Evolutionary conservation across 2,888 invertebrate genomes (phyloP).

Genomic region (Caenorhabditis virilis): DNA sequence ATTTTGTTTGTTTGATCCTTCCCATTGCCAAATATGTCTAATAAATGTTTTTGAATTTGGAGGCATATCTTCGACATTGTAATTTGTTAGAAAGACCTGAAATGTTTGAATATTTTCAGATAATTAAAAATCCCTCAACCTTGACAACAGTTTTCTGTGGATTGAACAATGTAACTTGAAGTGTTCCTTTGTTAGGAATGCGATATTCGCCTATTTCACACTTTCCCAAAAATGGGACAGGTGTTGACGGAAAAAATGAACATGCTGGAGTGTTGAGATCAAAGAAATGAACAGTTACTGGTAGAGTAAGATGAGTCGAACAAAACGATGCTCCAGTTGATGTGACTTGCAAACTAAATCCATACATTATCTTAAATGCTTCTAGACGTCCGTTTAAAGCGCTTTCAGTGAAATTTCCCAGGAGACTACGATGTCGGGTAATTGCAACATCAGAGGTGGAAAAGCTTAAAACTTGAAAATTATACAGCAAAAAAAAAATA

Average conservation of each 20-base stretch:
- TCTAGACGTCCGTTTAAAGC: slow-evolving; percentile 7
- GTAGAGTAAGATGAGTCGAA: not conserved
- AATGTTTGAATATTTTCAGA: not conserved
- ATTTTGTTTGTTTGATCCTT: not conserved
- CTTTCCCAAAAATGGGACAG: slow-evolving; percentile 10
- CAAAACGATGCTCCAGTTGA: not conserved
- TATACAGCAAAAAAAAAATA: not conserved
- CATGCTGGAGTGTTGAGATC: slow-evolving; percentile 9
- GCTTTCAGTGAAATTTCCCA: slow-evolving; percentile 13
- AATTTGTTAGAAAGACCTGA: slow-evolving; percentile 7
- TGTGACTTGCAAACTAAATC: slow-evolving; percentile 1
- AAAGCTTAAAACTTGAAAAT: slow-evolving; percentile 5
- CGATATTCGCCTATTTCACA: slow-evolving; percentile 4
- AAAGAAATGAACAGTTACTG: slow-evolving; percentile 6
- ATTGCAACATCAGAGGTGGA: not conserved
- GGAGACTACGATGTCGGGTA: slow-evolving; percentile 2
- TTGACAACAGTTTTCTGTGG: slow-evolving; percentile 7
- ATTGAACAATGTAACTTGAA: slow-evolving; percentile 11
- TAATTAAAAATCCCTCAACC: not conserved
- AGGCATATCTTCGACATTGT: slow-evolving; percentile 9
- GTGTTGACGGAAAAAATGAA: slow-evolving; percentile 3
- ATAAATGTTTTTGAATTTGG: slow-evolving; percentile 9
- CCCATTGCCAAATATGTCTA: slow-evolving; percentile 11
- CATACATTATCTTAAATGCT: slow-evolving; percentile 1
- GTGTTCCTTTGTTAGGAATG: slow-evolving; percentile 1